Percentiles rank a stretch among this genome's conserved stretches.
Conservation (phyloP, 2,888 invertebrate species). For the Artemia sp. region DNA sequence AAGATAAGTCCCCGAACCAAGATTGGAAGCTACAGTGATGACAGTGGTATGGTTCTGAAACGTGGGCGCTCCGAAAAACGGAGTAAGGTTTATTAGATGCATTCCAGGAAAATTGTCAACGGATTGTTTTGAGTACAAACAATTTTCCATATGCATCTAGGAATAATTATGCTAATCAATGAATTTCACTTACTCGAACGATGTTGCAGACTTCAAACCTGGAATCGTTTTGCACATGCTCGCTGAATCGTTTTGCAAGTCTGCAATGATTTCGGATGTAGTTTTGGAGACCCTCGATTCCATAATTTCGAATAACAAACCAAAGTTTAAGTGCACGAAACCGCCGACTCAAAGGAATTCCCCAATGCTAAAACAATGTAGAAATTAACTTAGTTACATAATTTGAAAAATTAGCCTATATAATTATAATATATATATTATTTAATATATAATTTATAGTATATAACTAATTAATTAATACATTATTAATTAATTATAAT, state of each 20-base stretch:
- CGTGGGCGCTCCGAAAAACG: too few species aligned
- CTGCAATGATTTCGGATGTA: constrained; percentile 81
- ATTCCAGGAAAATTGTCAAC: too few species aligned
- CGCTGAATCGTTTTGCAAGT: constrained; percentile 75
- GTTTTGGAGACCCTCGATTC: constrained; percentile 75
- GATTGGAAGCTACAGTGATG: too few species aligned
- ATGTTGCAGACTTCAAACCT: constrained; percentile 82
- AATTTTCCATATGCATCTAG: too few species aligned
- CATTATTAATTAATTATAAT: not conserved
- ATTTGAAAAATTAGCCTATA: constrained; percentile 5
- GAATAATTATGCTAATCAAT: too few species aligned
- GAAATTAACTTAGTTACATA: not conserved
- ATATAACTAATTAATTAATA: constrained; percentile 17
- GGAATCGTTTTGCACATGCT: constrained; percentile 55
- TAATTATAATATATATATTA: too few species aligned
- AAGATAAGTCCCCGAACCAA: too few species aligned
- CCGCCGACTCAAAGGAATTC: constrained; percentile 81
- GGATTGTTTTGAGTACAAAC: too few species aligned
- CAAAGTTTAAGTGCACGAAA: constrained; percentile 91
- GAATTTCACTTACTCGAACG: constrained; percentile 48
- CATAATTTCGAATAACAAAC: constrained; percentile 89
- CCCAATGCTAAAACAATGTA: constrained; percentile 59
- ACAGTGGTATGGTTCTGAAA: too few species aligned
- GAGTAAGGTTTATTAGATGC: too few species aligned
- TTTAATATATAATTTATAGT: not conserved